Percentiles rank a stretch among this genome's conserved stretches.
Conservation (phyloP, 64 coral and sea anemone species). For the Porites lutea region DNA sequence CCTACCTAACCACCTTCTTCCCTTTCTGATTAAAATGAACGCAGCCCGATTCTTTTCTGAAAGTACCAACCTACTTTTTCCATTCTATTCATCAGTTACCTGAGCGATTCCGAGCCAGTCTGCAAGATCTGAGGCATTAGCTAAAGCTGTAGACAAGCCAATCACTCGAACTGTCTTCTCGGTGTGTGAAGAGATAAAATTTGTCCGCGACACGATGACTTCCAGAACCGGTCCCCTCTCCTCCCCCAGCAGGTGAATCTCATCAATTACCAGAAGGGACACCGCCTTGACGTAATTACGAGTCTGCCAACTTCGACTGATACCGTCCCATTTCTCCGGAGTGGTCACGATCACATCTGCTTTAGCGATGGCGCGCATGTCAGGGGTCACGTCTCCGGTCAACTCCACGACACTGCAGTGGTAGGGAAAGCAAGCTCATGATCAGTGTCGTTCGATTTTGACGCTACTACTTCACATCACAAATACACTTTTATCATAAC, state of each 20-base stretch:
- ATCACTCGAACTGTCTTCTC: conserved; percentile 88
- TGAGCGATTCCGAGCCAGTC: conserved; percentile 93
- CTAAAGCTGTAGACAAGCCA: conserved; percentile 93
- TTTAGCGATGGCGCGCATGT: conserved; percentile 90
- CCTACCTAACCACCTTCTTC: no score
- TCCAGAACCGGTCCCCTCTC: conserved; percentile 97
- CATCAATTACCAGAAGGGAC: conserved; percentile 89
- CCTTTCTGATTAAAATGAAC: no score
- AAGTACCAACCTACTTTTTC: no score
- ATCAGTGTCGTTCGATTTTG: background rate
- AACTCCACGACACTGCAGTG: conserved; percentile 86
- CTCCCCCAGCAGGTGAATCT: conserved; percentile 98
- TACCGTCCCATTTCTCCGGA: conserved; percentile 97
- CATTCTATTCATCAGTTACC: conserved; percentile 11
- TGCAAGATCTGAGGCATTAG: conserved; percentile 93
- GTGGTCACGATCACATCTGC: conserved; percentile 99
- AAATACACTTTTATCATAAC: background rate
- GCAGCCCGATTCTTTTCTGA: no score
- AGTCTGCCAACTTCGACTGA: conserved; percentile 99
- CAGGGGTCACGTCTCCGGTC: conserved; percentile 94
- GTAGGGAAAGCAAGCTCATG: background rate
- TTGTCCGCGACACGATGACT: conserved; percentile 97
- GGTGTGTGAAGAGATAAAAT: conserved; percentile 98
- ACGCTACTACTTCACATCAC: no score
- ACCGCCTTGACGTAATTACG: conserved; percentile 96